Evolutionary conservation across 2,797 vertebrate species (phyloP).

Genomic region (Psittacula echo): DNA sequence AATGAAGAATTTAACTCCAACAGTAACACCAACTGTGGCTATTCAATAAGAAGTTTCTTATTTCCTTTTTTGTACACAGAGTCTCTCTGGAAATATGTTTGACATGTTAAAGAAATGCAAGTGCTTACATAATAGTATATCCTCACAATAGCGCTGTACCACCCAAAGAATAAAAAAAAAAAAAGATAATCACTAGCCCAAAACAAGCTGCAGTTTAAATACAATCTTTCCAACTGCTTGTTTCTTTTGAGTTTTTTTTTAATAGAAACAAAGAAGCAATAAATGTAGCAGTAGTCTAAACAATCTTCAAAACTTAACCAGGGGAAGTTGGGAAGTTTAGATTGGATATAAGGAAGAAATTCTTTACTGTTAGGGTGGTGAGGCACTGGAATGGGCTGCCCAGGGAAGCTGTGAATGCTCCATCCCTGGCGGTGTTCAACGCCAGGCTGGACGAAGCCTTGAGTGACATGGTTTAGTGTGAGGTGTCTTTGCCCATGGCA

Average conservation of each 20-base stretch:
- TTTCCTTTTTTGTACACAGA: constrained; percentile 10
- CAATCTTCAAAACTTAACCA: neutral
- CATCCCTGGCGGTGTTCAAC: too few relatives aligned
- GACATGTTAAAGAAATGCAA: constrained; percentile 19
- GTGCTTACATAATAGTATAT: neutral
- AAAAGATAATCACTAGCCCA: neutral
- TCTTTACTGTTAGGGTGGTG: too few relatives aligned
- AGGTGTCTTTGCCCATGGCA: too few relatives aligned
- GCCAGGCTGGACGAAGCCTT: too few relatives aligned
- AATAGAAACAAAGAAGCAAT: neutral
- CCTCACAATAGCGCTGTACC: neutral
- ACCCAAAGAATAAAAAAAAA: neutral
- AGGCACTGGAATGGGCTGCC: too few relatives aligned
- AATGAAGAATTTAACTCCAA: constrained; percentile 19
- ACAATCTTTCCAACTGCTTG: neutral
- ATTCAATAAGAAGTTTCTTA: constrained; percentile 2
- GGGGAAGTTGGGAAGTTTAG: too few relatives aligned
- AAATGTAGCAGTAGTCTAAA: neutral
- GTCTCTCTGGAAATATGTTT: constrained; percentile 21
- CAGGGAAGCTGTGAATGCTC: too few relatives aligned
- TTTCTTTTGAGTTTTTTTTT: neutral
- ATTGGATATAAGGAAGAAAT: too few relatives aligned
- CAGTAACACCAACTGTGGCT: neutral
- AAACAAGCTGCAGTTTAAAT: neutral
- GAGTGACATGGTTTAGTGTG: too few relatives aligned